Base-by-base conservation (phyloP, 2,888 invertebrate species). In the Plutella xylostella region DNA sequence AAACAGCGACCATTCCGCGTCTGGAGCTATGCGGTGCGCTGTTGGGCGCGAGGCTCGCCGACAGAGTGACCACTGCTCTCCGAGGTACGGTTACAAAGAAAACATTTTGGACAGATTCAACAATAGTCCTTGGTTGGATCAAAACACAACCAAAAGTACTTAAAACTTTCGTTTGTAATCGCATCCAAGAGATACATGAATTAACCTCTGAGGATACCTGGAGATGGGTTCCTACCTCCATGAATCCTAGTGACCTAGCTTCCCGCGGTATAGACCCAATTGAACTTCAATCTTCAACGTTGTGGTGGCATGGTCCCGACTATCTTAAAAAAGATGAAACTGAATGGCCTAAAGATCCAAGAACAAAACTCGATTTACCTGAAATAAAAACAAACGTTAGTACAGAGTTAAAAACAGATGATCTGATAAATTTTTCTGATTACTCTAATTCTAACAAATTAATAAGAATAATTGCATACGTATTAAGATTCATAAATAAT, bases 51-150 rank as follows among this genome's bases (percentile, higher is more conserved):
- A 18, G 37, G n/a, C 20, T 37, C 4, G 9, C 25, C 6, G 25
- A 25, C 9, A 25, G 25, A 25, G 25, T 25, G 9, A 25, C 6
- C 25, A 25, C 5, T 25, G 25, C 25, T 33, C 33, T 11, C 9
- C 33, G 25, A 9, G 5, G 25, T 25, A 5, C 5, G 6, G 9
- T 25, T 25, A 25, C 25, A 5, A 5, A 25, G 9, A 25, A 25
- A 9, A 25, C 25, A 5, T 48, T 46, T 20, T 56, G 60, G 56
- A 48, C 56, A 0, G 58, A 55, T 38, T 58, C 55, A 0, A 58
- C 56, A 1, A 41, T 45, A 15, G 35, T 41, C 12, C n/a, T 45
- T 3, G 41, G 45, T 6, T 45, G 45, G 45, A 6, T 45, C 3
- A 14, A 15, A 7, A 34, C 14, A 14, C 17, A 12, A 34, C 43